Evolutionary conservation across 92 coral and sea anemone genomes (phyloP).

Genomic region (Heliopora coerulea): DNA sequence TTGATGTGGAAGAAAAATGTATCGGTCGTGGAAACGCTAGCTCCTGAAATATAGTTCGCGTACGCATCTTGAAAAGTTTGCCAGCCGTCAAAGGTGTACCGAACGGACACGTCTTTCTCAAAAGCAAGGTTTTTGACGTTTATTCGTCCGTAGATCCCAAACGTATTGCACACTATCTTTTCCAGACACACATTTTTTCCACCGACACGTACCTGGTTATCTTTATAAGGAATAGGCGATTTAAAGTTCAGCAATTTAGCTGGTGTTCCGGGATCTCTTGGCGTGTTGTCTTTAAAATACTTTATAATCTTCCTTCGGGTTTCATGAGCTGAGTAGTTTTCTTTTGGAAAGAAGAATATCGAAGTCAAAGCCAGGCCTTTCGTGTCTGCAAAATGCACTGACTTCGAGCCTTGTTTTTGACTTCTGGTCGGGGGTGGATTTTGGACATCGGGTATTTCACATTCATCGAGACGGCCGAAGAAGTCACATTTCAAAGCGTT

Average conservation of each 20-base stretch:
- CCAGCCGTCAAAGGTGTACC: constrained; percentile 86
- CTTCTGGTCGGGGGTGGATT: neutral
- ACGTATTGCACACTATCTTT: constrained; percentile 36
- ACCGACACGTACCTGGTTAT: constrained; percentile 61
- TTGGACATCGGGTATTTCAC: neutral
- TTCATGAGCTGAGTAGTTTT: constrained; percentile 38
- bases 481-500: too few relatives aligned
- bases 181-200: constrained; percentile 74
- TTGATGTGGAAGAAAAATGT: constrained; percentile 72
- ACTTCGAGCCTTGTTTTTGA: neutral
- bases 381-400: constrained; percentile 91
- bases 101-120: constrained; percentile 63
- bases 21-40: constrained; percentile 64
- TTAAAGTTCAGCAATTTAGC: constrained; percentile 66
- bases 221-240: constrained; percentile 60
- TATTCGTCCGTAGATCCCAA: constrained; percentile 37
- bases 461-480: too few relatives aligned
- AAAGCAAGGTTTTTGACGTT: constrained; percentile 81
- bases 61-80: constrained; percentile 50
- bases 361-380: constrained; percentile 85
- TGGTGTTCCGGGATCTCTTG: neutral
- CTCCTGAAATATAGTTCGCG: constrained; percentile 61
- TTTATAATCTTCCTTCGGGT: constrained; percentile 11
- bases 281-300: constrained; percentile 42
- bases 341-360: constrained; percentile 63